Base-by-base conservation (phyloP, 2,888 invertebrate genomes). In the Drosophila tanythrix region DNA sequence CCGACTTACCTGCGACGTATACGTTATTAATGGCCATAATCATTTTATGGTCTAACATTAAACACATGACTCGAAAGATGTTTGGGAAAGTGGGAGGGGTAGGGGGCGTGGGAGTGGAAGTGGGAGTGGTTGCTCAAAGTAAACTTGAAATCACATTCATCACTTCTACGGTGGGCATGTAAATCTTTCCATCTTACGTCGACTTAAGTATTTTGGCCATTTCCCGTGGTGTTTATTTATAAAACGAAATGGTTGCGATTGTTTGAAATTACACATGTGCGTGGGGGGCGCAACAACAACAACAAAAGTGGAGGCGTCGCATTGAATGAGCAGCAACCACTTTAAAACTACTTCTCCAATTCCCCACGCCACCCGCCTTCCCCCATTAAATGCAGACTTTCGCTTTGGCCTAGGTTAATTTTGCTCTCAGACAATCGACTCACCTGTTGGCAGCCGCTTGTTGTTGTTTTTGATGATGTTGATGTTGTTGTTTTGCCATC, bases 361-460 rank as follows among this genome's bases (percentile, higher is more conserved):
- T 21, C 21, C n/a, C 21, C 43, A 5, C 43, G 3, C 21, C 13
- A 13, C 21, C 7, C 21, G 7, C 21, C 13, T 21, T 13, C 2
- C 2, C 7, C 21, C 7, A 36, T 33, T 11, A 52, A 51, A n/a
- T 48, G 43, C 46, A 75, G 56, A 73, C 60, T 74, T 75, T 79
- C 55, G 61, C 25, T 62, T 69, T 70, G 79, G 79, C 69, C 79
- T 74, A 79, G 69, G 76, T 60, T 70, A 25, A 55, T 48, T 58
- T 56, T 58, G 40, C 29, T 29, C 29, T 38, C 40, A 31, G 21
- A 36, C 51, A 15, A 7, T 55, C 48, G 46, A 60, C 78, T 79
- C 68, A 88, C 88, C 88, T 74, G 88, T 74, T 83, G 79, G n/a
- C 58, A 21, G 55, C 55, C 35, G 40, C 55, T 59, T 31, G 31